phyloP scores from a whole-genome alignment of 2,888 invertebrate genomes.

The Silvanus unidentatus region DNA sequence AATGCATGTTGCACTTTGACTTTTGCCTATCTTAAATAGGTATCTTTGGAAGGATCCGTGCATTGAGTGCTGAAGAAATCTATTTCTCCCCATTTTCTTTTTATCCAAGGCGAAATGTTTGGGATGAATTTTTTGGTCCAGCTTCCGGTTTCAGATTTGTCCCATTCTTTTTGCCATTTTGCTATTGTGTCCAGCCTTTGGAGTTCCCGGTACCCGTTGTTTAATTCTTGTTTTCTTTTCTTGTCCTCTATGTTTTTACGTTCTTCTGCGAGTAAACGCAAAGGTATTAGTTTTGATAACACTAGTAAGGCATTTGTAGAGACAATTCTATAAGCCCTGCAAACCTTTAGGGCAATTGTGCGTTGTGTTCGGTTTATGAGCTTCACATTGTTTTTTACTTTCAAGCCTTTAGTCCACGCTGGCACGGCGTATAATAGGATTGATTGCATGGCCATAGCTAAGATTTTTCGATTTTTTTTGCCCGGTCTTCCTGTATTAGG shows the following conservation, averaged over 20 bases:
- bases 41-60: conserved; percentile 2
- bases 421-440: too few relatives aligned
- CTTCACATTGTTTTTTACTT: too few relatives aligned
- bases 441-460: too few relatives aligned
- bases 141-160: background rate
- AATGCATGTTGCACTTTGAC: background rate
- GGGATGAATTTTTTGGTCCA: conserved; percentile 1
- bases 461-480: too few relatives aligned
- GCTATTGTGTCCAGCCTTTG: background rate
- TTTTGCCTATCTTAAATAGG: background rate
- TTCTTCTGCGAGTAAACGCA: conserved; percentile 1
- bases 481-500: too few relatives aligned
- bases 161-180: background rate
- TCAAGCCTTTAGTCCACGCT: too few relatives aligned
- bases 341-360: too few relatives aligned
- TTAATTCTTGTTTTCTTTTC: background rate
- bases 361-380: too few relatives aligned
- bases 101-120: background rate
- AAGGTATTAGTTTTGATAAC: background rate
- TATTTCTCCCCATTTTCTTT: background rate
- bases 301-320: background rate
- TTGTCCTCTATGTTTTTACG: background rate
- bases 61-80: background rate
- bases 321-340: conserved; percentile 1
- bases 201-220: background rate